phyloP scores from a whole-genome alignment of 1,140 invertebrate species.

The Sycophaga agraensis region DNA sequence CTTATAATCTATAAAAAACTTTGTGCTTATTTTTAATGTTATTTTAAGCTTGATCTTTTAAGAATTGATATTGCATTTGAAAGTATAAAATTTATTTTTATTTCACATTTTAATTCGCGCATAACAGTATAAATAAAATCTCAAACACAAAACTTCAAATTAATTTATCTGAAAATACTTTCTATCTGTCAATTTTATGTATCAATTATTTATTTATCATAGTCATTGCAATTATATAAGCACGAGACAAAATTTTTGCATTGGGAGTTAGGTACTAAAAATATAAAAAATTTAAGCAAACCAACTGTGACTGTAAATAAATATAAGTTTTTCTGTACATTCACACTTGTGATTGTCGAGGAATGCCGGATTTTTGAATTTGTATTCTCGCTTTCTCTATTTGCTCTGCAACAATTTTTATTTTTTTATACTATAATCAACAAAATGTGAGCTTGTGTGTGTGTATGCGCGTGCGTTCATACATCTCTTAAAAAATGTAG shows the following conservation, averaged over 20 bases:
- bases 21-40: not conserved
- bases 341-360: constrained; percentile 37
- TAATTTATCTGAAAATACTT: not conserved
- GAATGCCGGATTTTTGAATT: constrained; percentile 34
- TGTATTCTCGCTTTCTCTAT: constrained; percentile 37
- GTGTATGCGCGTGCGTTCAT: constrained; percentile 36
- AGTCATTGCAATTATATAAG: not conserved
- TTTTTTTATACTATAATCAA: constrained; percentile 36
- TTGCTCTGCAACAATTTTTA: constrained; percentile 34
- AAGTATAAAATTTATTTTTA: not conserved
- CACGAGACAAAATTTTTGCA: constrained; percentile 10
- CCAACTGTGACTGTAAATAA: constrained; percentile 52
- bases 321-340: constrained; percentile 46
- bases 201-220: not conserved
- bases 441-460: constrained; percentile 34
- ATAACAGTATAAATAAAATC: not conserved
- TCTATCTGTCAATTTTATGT: not conserved
- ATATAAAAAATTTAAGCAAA: constrained; percentile 26
- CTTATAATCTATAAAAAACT: not conserved
- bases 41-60: not conserved
- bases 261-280: constrained; percentile 34
- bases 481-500: constrained; percentile 16
- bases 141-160: not conserved
- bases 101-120: not conserved
- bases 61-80: not conserved